A percentile compares a stretch with the other conserved stretches of the same genome.
These are phyloP conservation scores for Melanocharis versteri DNA, from an alignment of 2,113 vertebrate genomes.

Conservation along the genomic window DNA sequence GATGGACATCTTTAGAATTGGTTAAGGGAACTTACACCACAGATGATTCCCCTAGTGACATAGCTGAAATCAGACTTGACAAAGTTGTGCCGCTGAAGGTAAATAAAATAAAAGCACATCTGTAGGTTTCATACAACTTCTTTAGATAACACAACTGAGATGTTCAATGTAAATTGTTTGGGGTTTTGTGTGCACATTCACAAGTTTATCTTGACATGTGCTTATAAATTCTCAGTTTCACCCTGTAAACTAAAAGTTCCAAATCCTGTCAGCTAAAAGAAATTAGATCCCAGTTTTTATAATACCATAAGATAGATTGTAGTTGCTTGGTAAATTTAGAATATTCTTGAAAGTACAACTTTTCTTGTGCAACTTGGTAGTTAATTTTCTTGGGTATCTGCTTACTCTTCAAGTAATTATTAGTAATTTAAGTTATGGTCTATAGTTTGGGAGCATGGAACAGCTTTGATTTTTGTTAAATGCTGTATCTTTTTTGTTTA, in stretches of 20 bases:
- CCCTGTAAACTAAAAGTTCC: background rate
- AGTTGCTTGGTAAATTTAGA: background rate
- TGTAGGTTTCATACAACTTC: background rate
- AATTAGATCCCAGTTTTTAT: background rate
- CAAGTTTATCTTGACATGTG: background rate
- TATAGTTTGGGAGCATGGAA: rapidly evolving
- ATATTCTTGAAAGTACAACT: background rate
- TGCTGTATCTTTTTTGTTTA: background rate
- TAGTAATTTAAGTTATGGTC: background rate
- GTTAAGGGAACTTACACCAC: constrained; percentile 98
- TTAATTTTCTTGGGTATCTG: background rate
- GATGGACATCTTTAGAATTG: constrained; percentile 96
- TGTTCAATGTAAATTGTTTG: background rate
- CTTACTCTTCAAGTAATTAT: background rate
- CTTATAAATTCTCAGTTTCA: background rate
- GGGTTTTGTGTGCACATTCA: background rate
- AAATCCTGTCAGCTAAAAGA: background rate
- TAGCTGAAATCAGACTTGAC: constrained; percentile 95
- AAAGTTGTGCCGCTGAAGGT: constrained; percentile 97
- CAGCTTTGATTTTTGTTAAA: background rate
- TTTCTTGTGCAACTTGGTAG: background rate
- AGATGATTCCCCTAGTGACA: constrained; percentile 95
- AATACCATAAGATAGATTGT: background rate
- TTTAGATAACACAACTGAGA: background rate
- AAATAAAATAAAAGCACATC: background rate